Conservation (phyloP, 1,140 invertebrate genomes). For the Orchesella cincta region DNA sequence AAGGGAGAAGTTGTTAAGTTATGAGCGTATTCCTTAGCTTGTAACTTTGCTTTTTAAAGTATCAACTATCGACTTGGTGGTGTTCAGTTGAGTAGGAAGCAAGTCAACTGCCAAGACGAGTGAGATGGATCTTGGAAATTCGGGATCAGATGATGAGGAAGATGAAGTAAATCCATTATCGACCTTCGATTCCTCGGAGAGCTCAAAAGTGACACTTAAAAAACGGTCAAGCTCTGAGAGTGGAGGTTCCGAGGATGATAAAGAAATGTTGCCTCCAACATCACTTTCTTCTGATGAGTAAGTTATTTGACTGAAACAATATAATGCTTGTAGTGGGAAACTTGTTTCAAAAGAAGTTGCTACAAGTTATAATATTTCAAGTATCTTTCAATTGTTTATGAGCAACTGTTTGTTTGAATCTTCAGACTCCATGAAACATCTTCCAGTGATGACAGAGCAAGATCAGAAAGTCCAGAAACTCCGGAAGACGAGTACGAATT, state of each 20-base stretch:
- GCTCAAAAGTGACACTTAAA: neutral
- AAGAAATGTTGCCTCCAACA: neutral
- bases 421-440: neutral
- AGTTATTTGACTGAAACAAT: neutral
- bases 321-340: neutral
- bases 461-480: neutral
- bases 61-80: no score
- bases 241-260: neutral
- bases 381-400: neutral
- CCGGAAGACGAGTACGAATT: conserved; percentile 52
- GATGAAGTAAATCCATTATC: neutral
- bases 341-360: neutral
- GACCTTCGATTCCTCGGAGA: neutral
- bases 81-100: no score
- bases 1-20: no score
- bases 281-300: neutral
- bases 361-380: no score
- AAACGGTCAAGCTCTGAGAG: neutral
- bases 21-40: no score
- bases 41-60: no score
- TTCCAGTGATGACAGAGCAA: neutral
- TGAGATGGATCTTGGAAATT: no score
- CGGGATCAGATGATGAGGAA: neutral
- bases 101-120: no score
- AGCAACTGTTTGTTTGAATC: neutral